Evolutionary conservation across 2,113 vertebrate genomes (phyloP).

Genomic region (Heptranchias perlo): DNA sequence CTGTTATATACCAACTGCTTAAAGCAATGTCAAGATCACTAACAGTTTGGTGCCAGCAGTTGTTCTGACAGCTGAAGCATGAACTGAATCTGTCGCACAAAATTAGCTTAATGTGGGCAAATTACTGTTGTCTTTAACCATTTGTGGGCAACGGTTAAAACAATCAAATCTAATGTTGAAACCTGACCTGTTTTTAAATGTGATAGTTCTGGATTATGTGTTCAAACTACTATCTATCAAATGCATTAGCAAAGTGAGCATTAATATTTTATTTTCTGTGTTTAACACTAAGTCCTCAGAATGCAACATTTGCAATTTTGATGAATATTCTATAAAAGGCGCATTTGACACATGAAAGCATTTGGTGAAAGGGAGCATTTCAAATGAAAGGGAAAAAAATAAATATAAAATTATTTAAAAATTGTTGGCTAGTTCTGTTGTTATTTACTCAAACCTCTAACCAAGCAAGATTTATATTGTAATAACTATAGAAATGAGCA

Average conservation of each 20-base stretch:
- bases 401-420: too few relatives aligned
- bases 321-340: not conserved
- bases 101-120: constrained; percentile 59
- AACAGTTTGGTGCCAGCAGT: constrained; percentile 50
- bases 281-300: not conserved
- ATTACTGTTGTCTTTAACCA: constrained; percentile 53
- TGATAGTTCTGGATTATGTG: not conserved
- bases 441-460: not conserved
- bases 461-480: not conserved
- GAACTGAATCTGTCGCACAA: constrained; percentile 60
- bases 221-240: not conserved
- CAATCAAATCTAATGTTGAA: not conserved
- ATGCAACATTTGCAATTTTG: not conserved
- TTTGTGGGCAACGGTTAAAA: constrained; percentile 23
- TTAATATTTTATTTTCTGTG: constrained; percentile 9
- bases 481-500: not conserved
- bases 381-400: not conserved
- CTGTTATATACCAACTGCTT: constrained; percentile 52
- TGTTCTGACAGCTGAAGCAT: constrained; percentile 57
- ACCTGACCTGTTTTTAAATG: not conserved
- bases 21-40: constrained; percentile 59
- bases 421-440: not conserved
- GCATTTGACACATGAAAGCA: not conserved
- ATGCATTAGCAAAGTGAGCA: not conserved
- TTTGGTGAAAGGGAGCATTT: not conserved